Percentiles rank a stretch among this genome's conserved stretches.
phyloP scores from a whole-genome alignment of 2,797 vertebrate genomes.

The Taenioides sp. region DNA sequence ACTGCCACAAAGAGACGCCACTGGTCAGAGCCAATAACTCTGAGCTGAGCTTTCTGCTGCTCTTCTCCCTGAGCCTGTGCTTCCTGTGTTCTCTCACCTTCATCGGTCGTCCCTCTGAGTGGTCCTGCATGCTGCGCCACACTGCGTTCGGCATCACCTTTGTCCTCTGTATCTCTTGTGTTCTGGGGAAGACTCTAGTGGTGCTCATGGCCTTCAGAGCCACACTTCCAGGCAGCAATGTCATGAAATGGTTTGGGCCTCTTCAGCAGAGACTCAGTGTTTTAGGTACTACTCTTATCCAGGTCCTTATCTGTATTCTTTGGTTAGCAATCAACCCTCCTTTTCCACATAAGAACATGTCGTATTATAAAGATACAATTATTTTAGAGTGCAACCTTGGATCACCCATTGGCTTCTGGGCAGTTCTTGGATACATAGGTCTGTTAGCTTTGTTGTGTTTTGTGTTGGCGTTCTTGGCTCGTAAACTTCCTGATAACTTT shows the following conservation, averaged over 20 bases:
- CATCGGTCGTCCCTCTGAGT: conserved; percentile 74
- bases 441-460: conserved; percentile 74
- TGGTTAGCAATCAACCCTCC: conserved; percentile 76
- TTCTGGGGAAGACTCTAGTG: conserved; percentile 77
- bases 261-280: conserved; percentile 74
- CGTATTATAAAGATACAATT: conserved; percentile 68
- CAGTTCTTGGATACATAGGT: conserved; percentile 76
- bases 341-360: conserved; percentile 67
- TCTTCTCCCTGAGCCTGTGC: conserved; percentile 78
- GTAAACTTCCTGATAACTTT: conserved; percentile 76
- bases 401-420: conserved; percentile 74
- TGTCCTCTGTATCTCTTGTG: conserved; percentile 77
- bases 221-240: conserved; percentile 67
- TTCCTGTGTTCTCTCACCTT: conserved; percentile 81
- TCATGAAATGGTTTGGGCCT: conserved; percentile 78
- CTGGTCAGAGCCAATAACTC: conserved; percentile 79
- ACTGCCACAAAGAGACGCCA: conserved; percentile 71
- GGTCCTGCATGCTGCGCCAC: conserved; percentile 82
- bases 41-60: conserved; percentile 79
- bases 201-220: conserved; percentile 79
- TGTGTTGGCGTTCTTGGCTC: conserved; percentile 71
- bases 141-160: conserved; percentile 78
- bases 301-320: conserved; percentile 71
- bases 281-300: conserved; percentile 60
- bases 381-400: conserved; percentile 76